Percentiles rank a stretch among this genome's conserved stretches.
These are phyloP conservation scores for Manduca sexta DNA, from an alignment of 1,140 invertebrate genomes.

Conservation along the genomic window DNA sequence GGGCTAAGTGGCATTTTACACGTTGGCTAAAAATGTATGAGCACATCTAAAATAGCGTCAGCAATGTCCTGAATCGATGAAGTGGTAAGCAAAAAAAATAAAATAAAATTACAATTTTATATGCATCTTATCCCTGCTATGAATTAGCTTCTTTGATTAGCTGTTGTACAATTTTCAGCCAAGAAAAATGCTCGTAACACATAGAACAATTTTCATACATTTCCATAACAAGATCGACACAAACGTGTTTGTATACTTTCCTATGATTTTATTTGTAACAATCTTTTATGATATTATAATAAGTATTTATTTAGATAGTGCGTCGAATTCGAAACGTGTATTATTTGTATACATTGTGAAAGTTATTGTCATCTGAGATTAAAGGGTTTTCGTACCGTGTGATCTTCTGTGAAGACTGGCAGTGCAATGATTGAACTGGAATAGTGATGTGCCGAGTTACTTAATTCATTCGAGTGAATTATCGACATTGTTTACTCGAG, in stretches of 20 bases:
- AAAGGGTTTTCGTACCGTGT: constrained; percentile 31
- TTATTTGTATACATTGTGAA: neutral
- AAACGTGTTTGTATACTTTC: constrained; percentile 34
- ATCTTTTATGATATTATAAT: constrained; percentile 60
- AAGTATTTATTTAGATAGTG: constrained; percentile 68
- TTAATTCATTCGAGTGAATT: too few relatives aligned
- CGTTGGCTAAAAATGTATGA: constrained; percentile 3
- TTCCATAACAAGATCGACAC: constrained; percentile 35
- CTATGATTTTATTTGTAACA: constrained; percentile 55
- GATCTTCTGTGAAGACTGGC: constrained; percentile 59
- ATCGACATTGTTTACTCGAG: constrained; percentile 1
- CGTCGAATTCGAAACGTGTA: constrained; percentile 1
- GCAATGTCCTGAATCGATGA: too few relatives aligned
- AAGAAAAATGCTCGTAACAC: neutral
- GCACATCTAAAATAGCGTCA: neutral
- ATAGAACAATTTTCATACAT: constrained; percentile 35
- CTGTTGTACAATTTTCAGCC: constrained; percentile 1
- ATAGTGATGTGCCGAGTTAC: neutral
- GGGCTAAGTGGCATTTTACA: constrained; percentile 8
- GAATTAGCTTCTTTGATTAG: too few relatives aligned
- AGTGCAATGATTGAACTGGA: constrained; percentile 24
- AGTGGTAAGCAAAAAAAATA: too few relatives aligned
- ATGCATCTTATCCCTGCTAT: too few relatives aligned
- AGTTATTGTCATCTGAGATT: constrained; percentile 24
- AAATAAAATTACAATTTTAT: too few relatives aligned